phyloP scores from a whole-genome alignment of 2,888 invertebrate species.

The Amphipoea oculea region DNA sequence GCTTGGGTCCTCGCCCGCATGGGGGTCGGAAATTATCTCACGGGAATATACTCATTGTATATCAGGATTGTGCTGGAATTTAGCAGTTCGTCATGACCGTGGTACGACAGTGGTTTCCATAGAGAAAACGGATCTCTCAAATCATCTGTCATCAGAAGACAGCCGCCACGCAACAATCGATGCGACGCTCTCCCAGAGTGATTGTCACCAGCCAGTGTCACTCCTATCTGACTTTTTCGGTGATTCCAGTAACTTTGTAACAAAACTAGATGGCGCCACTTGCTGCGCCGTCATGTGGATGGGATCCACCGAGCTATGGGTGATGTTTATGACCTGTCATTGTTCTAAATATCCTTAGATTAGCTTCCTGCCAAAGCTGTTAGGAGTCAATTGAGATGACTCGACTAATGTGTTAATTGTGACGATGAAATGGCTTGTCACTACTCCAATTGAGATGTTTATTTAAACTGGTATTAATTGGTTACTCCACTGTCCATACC shows the following conservation, averaged over 20 bases:
- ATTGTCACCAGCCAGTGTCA: background rate
- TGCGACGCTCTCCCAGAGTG: background rate
- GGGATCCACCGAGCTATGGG: background rate
- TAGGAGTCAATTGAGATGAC: slow-evolving; percentile 40
- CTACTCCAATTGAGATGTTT: slow-evolving; percentile 45
- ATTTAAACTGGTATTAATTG: slow-evolving; percentile 33
- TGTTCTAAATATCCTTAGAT: slow-evolving; percentile 29
- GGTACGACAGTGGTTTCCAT: background rate
- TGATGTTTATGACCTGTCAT: slow-evolving; percentile 18
- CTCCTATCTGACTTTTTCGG: background rate
- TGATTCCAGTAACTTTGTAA: background rate
- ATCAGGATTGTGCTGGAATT: background rate
- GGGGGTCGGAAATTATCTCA: background rate
- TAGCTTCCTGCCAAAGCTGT: slow-evolving; percentile 46
- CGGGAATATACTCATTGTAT: no score
- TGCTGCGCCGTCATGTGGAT: background rate
- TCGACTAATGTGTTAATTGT: slow-evolving; percentile 49
- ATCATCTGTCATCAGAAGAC: background rate
- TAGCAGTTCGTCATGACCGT: background rate
- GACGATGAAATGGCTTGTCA: slow-evolving; percentile 52
- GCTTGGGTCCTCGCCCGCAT: background rate
- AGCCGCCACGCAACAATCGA: background rate
- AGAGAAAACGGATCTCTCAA: background rate
- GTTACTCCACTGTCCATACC: background rate
- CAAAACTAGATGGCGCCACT: background rate